Evolutionary conservation across 2,888 invertebrate species (phyloP).

Genomic region (Dinocampus coccinellae): DNA sequence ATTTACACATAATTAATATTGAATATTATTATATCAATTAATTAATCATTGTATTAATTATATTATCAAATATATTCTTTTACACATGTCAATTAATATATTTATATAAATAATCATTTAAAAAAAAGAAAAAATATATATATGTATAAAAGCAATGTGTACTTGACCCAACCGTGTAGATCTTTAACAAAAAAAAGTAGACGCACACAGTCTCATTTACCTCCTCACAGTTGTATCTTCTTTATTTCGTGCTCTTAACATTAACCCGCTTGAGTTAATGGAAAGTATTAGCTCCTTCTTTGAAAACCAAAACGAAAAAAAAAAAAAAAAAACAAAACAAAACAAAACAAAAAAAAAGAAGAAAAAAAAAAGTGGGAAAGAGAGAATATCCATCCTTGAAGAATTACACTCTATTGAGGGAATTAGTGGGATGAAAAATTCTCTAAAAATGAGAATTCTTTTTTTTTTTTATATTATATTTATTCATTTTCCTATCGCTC

Average conservation of each 20-base stretch:
- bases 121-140: background rate
- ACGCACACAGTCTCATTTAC: background rate
- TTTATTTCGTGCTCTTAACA: background rate
- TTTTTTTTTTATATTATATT: background rate
- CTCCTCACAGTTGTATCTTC: background rate
- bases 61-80: no score
- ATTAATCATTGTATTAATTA: no score
- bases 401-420: background rate
- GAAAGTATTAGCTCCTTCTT: slow-evolving; percentile 2
- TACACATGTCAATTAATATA: no score
- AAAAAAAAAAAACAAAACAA: background rate
- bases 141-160: background rate
- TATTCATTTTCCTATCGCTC: background rate
- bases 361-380: no score
- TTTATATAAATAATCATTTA: no score
- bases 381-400: background rate
- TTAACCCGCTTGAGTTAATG: slow-evolving; percentile 13
- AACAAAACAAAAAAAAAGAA: background rate
- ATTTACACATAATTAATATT: no score
- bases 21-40: no score
- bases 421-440: background rate
- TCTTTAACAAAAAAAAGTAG: background rate
- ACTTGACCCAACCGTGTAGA: background rate
- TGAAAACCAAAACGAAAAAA: background rate
- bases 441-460: background rate